These are phyloP conservation scores for Leucoma salicis DNA, from an alignment of 2,888 invertebrate species.

Conservation along the genomic window DNA sequence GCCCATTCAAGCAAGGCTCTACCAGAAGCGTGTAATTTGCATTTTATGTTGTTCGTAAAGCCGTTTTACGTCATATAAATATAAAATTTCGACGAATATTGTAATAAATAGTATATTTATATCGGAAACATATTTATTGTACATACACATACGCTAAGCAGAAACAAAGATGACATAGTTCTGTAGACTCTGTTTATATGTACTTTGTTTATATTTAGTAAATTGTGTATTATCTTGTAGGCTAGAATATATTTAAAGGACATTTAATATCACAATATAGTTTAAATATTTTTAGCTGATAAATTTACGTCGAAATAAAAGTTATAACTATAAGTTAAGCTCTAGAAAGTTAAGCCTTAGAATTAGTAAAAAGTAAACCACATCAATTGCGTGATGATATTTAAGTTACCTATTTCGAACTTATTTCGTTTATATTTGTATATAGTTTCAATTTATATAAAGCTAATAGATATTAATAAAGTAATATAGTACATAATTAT, in stretches of 20 bases:
- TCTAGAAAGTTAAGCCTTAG: no score
- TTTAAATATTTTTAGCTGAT: neutral
- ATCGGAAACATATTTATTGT: no score
- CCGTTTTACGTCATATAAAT: no score
- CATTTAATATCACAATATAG: neutral
- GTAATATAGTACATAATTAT: constrained; percentile 7
- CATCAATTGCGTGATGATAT: constrained; percentile 36
- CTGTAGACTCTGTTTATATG: no score
- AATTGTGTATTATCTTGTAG: neutral
- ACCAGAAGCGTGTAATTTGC: no score
- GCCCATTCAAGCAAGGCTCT: no score
- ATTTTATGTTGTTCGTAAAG: no score
- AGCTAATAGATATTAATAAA: neutral
- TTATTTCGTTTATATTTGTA: neutral
- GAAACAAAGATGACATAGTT: no score
- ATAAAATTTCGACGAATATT: no score
- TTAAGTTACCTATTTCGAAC: constrained; percentile 19
- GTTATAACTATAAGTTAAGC: neutral
- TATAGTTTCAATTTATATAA: neutral
- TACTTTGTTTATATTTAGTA: neutral
- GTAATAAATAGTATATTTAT: no score
- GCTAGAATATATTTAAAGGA: no score
- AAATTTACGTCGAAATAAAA: neutral
- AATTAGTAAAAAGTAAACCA: constrained; percentile 22
- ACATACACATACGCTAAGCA: no score